Evolutionary conservation across 2,888 invertebrate species (phyloP).

Genomic region (Acholoe squamosa): DNA sequence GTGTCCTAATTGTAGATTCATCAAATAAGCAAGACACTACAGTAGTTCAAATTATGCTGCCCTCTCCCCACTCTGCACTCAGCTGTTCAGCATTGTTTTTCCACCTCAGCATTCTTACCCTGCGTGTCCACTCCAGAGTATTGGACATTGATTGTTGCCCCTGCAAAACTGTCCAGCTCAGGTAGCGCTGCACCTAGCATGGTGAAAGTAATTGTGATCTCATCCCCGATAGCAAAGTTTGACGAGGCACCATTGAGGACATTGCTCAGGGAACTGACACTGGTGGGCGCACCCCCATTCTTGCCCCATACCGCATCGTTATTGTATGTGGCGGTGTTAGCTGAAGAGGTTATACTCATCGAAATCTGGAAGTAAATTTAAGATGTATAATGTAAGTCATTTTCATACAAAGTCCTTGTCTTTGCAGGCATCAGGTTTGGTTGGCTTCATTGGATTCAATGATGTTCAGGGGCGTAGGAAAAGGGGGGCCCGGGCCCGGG

Average conservation of each 20-base stretch:
- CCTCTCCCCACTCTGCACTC: no score
- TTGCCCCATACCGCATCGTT: background rate
- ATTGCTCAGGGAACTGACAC: background rate
- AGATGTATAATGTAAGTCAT: background rate
- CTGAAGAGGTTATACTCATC: background rate
- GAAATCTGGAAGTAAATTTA: background rate
- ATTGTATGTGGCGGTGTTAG: background rate
- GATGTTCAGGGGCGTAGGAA: background rate
- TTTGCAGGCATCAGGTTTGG: background rate
- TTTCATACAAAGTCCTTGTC: background rate
- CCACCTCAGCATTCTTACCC: no score
- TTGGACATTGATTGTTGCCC: background rate
- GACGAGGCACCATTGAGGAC: background rate
- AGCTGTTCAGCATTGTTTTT: background rate
- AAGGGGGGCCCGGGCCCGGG: background rate
- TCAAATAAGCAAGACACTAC: background rate
- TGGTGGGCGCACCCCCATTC: background rate
- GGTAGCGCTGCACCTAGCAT: background rate
- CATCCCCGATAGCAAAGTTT: background rate
- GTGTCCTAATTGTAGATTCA: background rate
- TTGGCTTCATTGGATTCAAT: background rate
- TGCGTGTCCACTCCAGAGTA: background rate
- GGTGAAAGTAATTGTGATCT: background rate
- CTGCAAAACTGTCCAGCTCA: background rate
- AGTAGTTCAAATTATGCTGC: no score